Evolutionary conservation across 2,888 invertebrate species (phyloP), one percentile per base, ranked within the genome.

Genomic region (Pseudeuparius sepicola): DNA sequence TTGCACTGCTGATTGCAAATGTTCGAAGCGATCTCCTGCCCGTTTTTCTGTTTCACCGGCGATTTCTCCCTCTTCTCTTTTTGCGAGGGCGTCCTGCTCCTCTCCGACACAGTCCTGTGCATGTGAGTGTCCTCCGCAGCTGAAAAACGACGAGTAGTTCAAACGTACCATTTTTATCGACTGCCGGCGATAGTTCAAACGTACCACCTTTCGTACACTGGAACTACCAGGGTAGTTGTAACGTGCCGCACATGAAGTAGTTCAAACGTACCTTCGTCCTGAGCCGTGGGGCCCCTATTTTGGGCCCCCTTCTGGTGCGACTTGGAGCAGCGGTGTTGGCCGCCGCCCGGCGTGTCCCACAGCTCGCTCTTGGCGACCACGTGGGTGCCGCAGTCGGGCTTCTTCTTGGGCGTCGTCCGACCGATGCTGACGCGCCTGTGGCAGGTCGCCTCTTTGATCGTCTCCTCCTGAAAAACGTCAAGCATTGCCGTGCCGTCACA

Each of bases 311-410:
- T 60, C 41, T 55, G 58, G 42, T 60, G 59, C n/a, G 44, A 45
- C 39, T 59, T 60, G n/a, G 46, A 42, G 36, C 62, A 62, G 16
- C 61, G 47, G 35, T 62, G 62, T 27, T 60, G 60, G 39, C 46
- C 60, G 2, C 63, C 62, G n/a, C n/a, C n/a, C n/a, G n/a, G n/a
- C 0, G 63, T 64, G 39, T 64, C 62, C 64, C 64, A 64, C n/a
- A 64, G 44, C 41, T 64, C 64, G 34, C 62, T 62, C 44, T 64
- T 64, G 1, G 63, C 55, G 9, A 64, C 64, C 4, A 64, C 57
- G 43, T 64, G 63, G 3, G 60, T 60, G 3, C 60, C 60, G 26
- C 54, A 57, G 13, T 62, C 61, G 4, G 48, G 30, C 49, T 71
- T 72, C 50, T 60, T 72, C 67, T 55, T 71, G 1, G 60, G 60